phyloP scores from a whole-genome alignment of 2,888 invertebrate species.

The Nipponacmea schrenckii region DNA sequence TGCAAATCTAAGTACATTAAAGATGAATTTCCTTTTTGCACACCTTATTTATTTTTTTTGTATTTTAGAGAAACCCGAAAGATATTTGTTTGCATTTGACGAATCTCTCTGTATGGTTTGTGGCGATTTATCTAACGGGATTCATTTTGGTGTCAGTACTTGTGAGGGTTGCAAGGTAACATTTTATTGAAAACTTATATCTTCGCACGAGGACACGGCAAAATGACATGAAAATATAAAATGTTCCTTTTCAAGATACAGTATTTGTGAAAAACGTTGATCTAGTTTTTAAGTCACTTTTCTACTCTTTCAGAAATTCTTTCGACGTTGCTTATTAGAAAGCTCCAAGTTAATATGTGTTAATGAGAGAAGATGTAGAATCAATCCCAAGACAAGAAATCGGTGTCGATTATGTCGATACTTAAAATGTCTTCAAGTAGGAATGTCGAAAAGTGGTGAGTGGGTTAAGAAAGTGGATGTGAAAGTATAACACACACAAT shows the following conservation, averaged over 20 bases:
- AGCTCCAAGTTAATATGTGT: slow-evolving; percentile 59
- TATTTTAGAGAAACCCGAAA: slow-evolving; percentile 63
- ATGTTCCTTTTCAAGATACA: too few relatives aligned
- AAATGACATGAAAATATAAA: too few relatives aligned
- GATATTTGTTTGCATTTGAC: slow-evolving; percentile 59
- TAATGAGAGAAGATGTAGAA: slow-evolving; percentile 50
- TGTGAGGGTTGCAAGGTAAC: slow-evolving; percentile 65
- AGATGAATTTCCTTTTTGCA: too few relatives aligned
- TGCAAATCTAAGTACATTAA: too few relatives aligned
- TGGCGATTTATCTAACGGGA: slow-evolving; percentile 63
- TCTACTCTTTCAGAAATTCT: slow-evolving; percentile 59
- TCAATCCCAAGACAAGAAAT: slow-evolving; percentile 64
- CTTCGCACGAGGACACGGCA: too few relatives aligned
- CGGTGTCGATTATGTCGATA: slow-evolving; percentile 64
- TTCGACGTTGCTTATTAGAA: slow-evolving; percentile 62
- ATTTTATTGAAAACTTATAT: not conserved
- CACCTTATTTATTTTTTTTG: not conserved
- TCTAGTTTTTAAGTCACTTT: too few relatives aligned
- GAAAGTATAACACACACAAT: too few relatives aligned
- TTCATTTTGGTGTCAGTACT: slow-evolving; percentile 64
- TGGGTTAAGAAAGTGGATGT: not conserved
- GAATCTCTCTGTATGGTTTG: slow-evolving; percentile 63
- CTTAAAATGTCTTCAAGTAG: slow-evolving; percentile 61
- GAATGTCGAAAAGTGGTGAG: slow-evolving; percentile 62
- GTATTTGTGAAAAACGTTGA: too few relatives aligned